Evolutionary conservation across 2,113 vertebrate genomes (phyloP).

Genomic region (Tympanuchus pallidicinctus): DNA sequence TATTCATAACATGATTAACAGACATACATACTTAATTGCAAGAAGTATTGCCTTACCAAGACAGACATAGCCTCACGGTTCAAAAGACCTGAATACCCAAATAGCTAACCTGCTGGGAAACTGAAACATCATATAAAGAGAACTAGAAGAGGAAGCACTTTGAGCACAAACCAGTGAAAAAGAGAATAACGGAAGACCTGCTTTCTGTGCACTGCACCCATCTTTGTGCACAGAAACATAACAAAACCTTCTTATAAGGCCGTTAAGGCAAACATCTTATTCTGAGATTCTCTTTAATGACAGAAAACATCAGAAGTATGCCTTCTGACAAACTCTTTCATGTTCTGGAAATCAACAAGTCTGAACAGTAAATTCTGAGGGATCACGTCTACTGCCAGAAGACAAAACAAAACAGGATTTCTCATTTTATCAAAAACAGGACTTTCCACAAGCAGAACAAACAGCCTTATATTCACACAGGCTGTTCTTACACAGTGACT

Average conservation of each 20-base stretch:
- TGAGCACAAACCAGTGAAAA: background rate
- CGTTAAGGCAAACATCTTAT: background rate
- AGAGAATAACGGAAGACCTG: background rate
- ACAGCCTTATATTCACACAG: background rate
- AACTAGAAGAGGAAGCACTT: background rate
- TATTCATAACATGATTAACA: background rate
- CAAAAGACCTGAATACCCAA: background rate
- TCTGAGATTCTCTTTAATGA: background rate
- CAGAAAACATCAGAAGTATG: background rate
- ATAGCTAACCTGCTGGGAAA: background rate
- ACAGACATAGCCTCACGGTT: background rate
- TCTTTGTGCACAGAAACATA: background rate
- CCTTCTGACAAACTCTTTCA: background rate
- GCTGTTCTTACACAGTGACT: background rate
- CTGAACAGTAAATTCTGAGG: background rate
- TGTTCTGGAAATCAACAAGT: background rate
- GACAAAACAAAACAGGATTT: background rate
- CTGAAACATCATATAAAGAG: background rate
- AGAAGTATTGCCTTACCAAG: background rate
- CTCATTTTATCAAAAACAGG: background rate
- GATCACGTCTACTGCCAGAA: background rate
- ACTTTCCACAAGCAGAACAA: background rate
- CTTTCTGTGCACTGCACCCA: background rate
- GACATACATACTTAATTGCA: background rate
- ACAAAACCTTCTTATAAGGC: rapidly evolving